Conservation (phyloP, 2,797 vertebrate genomes). For the Lacerta viridis region DNA sequence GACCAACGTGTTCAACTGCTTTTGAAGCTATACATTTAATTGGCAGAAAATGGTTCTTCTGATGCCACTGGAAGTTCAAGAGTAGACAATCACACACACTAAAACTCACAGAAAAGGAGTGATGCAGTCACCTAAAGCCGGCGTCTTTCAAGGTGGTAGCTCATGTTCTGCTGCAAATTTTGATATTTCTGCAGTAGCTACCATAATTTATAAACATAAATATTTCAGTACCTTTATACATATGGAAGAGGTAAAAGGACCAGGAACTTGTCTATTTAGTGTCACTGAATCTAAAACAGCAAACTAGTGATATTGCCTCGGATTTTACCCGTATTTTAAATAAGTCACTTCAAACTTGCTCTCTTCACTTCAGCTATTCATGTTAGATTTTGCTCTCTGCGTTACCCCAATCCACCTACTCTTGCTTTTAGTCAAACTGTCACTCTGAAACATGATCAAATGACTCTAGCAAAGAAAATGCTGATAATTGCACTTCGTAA, state of each 20-base stretch:
- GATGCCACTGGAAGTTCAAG: constrained; percentile 61
- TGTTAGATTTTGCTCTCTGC: constrained; percentile 78
- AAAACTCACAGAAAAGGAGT: constrained; percentile 58
- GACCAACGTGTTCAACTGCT: constrained; percentile 58
- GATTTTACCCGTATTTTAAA: constrained; percentile 85
- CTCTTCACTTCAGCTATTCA: constrained; percentile 72
- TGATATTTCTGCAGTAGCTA: constrained; percentile 64
- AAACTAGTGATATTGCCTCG: constrained; percentile 85
- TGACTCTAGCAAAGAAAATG: constrained; percentile 78
- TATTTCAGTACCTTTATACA: constrained; percentile 67
- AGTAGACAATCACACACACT: constrained; percentile 49
- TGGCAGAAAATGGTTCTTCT: constrained; percentile 70
- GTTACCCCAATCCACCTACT: constrained; percentile 78
- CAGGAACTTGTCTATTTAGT: constrained; percentile 68
- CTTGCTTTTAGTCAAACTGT: constrained; percentile 74
- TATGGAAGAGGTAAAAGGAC: constrained; percentile 70
- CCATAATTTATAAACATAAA: constrained; percentile 74
- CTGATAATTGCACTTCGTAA: constrained; percentile 99
- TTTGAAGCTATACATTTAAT: constrained; percentile 73
- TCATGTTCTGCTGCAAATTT: constrained; percentile 52
- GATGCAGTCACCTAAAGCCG: constrained; percentile 63
- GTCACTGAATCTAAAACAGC: constrained; percentile 71
- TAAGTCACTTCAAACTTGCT: constrained; percentile 75
- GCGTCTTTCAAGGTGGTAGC: constrained; percentile 61
- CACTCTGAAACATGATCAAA: constrained; percentile 73